These are phyloP conservation scores for Pogonocherus hispidulus DNA, from an alignment of 2,888 invertebrate species.

Conservation along the genomic window DNA sequence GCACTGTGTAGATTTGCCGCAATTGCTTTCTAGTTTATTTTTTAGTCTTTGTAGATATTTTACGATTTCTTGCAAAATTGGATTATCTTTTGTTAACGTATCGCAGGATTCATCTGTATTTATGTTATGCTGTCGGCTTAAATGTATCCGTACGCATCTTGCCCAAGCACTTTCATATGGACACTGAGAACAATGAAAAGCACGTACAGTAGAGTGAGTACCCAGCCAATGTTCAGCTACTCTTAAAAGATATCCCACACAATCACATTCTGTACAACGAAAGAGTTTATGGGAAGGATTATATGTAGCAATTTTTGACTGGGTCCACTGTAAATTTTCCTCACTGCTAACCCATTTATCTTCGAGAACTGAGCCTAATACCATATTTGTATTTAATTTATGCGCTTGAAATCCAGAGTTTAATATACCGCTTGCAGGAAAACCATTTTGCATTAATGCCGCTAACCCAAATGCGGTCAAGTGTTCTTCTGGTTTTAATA, in stretches of 20 bases:
- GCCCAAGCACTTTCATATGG: constrained; percentile 84
- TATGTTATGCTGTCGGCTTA: constrained; percentile 80
- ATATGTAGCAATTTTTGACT: constrained; percentile 85
- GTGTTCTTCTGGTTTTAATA: constrained; percentile 80
- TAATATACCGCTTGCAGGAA: constrained; percentile 77
- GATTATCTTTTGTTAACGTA: constrained; percentile 78
- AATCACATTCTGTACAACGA: constrained; percentile 82
- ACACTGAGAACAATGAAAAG: constrained; percentile 77
- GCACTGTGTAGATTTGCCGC: constrained; percentile 62
- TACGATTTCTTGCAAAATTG: constrained; percentile 81
- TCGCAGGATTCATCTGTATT: constrained; percentile 74
- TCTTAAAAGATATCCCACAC: constrained; percentile 80
- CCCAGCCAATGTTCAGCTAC: constrained; percentile 85
- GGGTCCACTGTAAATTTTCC: constrained; percentile 81
- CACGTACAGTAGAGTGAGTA: constrained; percentile 78
- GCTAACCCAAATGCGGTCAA: constrained; percentile 81
- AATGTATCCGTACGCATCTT: constrained; percentile 80
- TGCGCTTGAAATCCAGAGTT: constrained; percentile 73
- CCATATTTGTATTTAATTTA: constrained; percentile 61
- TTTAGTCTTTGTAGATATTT: constrained; percentile 79
- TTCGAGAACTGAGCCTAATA: constrained; percentile 54
- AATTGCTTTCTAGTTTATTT: constrained; percentile 72
- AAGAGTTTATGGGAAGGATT: constrained; percentile 83
- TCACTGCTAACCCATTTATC: constrained; percentile 79
- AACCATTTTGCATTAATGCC: constrained; percentile 83